Base-by-base conservation (phyloP, 2,113 vertebrate genomes). In the Excalfactoria chinensis region DNA sequence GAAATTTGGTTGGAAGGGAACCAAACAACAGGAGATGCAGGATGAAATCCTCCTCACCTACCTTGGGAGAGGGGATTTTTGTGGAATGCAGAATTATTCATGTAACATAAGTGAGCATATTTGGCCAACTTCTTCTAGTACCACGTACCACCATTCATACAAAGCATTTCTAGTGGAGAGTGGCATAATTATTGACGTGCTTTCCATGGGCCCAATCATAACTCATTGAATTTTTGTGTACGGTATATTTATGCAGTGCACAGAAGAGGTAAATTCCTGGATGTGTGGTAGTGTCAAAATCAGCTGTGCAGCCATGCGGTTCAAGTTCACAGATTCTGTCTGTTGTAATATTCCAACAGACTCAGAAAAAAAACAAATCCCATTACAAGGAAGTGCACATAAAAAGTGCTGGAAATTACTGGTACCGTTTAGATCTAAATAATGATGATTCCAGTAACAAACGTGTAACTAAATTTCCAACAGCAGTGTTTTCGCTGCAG, bases 381-480 rank as follows among this genome's bases (percentile, higher is more conserved):
- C 16, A 32, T 73, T 79, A n/a, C 69, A 62, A 75, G 83, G 72
- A 69, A 84, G 86, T 19, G 30, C 60, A 71, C 51, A 73, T 46
- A 76, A 79, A 75, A 83, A 80, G 60, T 35, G 11, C 4, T 66
- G 46, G 55, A 60, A 49, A 84, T 73, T 7, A 16, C 63, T 35
- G 43, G 66, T 85, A 78, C 63, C 55, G 63, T 90, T 93, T 62
- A 62, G 12, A 49, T 94, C 90, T 93, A 93, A 93, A 90, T 96
- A 97, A 94, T 92, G 87, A 91, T 95, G 77, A 83, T 90, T 97
- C 83, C 81, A 88, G 68, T 87, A 68, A 71, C 78, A 96, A 96
- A 93, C 79, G 43, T 93, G 30, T 84, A 97, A 96, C 95, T 97
- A 86, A 79, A 86, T 92, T 96, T 90, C 89, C 84, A 90, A 90